Conservation (phyloP, 1,140 invertebrate species). For the Brachionus rotundiformis region DNA sequence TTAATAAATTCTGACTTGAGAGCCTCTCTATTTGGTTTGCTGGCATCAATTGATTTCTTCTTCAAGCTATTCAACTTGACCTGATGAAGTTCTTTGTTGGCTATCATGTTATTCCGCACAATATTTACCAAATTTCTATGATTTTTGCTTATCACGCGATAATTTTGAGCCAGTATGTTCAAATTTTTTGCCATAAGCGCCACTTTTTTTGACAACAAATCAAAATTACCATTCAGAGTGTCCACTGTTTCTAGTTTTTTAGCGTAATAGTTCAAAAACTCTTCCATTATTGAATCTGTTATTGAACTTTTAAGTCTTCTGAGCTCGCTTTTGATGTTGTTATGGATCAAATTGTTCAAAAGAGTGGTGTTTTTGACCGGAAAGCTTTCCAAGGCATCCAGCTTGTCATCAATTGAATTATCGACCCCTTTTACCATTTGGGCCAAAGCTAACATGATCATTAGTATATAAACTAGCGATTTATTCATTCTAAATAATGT, state of each 20-base stretch:
- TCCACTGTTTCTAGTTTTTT: background rate
- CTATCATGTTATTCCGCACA: constrained; percentile 17
- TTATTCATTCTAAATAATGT: background rate
- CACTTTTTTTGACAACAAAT: background rate
- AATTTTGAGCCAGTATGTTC: constrained; percentile 4
- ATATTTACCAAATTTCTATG: constrained; percentile 32
- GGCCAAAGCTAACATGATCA: background rate
- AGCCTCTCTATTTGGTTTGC: background rate
- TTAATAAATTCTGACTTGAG: constrained; percentile 2
- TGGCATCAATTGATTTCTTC: constrained; percentile 27
- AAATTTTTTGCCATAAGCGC: background rate
- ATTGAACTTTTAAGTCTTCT: constrained; percentile 13
- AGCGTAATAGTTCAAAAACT: constrained; percentile 21
- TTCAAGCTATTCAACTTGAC: constrained; percentile 22
- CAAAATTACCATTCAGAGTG: background rate
- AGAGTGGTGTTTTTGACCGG: background rate
- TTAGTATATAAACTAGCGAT: background rate
- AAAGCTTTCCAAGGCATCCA: background rate
- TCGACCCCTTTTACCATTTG: background rate
- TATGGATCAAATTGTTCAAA: background rate
- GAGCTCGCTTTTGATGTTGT: constrained; percentile 9
- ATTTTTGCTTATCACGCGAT: background rate
- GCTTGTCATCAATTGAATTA: background rate
- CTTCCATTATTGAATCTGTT: constrained; percentile 31
- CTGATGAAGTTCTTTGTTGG: background rate